Percentiles rank a stretch among this genome's conserved stretches.
Evolutionary conservation across 2,113 vertebrate genomes (phyloP).

Genomic region (Falco punctatus): DNA sequence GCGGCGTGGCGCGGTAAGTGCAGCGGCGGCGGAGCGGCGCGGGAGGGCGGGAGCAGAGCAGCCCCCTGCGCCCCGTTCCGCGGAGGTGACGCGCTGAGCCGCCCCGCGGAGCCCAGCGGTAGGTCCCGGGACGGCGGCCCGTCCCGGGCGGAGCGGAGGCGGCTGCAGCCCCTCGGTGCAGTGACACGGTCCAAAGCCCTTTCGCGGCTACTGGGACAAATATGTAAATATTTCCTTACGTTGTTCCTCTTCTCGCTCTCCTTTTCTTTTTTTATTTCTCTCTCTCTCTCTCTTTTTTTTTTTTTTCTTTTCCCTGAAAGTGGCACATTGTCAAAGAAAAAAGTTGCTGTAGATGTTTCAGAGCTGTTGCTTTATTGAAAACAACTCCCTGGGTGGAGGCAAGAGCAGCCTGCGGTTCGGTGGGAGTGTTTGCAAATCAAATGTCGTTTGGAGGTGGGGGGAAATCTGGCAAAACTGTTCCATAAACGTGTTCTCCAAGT

Average conservation of each 20-base stretch:
- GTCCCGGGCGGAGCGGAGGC: neutral
- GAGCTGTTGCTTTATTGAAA: neutral
- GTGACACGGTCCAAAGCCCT: neutral
- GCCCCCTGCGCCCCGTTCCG: too few relatives aligned
- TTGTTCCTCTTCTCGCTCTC: neutral
- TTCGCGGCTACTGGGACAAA: neutral
- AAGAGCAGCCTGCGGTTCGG: neutral
- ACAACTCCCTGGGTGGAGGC: neutral
- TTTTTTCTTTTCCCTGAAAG: neutral
- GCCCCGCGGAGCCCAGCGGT: neutral
- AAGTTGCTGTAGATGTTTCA: neutral
- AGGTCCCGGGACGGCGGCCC: neutral
- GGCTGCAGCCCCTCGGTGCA: neutral
- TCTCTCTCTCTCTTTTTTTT: too few relatives aligned
- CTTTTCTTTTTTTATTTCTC: too few relatives aligned
- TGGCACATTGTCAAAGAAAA: neutral
- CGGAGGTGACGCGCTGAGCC: too few relatives aligned
- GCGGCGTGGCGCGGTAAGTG: neutral
- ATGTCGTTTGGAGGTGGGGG: neutral
- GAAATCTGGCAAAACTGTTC: neutral
- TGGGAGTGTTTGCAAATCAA: neutral
- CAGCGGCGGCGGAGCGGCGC: neutral
- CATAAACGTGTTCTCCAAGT: rapidly evolving
- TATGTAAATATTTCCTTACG: neutral
- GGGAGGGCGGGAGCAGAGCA: neutral